phyloP scores from a whole-genome alignment of 2,113 vertebrate species.

The Rhadina sibilatrix region DNA sequence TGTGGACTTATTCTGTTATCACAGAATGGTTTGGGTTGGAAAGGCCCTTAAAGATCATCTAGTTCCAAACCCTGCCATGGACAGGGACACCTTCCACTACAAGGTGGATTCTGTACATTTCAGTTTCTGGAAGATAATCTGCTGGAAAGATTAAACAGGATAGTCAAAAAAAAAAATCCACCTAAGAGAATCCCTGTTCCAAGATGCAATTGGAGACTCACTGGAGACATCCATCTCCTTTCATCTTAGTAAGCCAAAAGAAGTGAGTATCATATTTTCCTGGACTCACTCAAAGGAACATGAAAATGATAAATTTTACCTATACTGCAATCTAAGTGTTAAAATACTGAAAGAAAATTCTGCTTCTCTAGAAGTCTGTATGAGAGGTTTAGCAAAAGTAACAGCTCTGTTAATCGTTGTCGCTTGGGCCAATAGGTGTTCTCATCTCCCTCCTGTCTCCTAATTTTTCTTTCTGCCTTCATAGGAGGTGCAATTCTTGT shows the following conservation, averaged over 20 bases:
- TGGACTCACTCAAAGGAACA: background rate
- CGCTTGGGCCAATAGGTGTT: background rate
- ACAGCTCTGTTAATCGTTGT: background rate
- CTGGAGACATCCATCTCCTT: background rate
- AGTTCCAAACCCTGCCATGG: background rate
- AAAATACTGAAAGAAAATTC: background rate
- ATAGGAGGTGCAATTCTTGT: background rate
- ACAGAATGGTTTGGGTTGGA: background rate
- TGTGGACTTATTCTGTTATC: background rate
- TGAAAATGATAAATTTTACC: background rate
- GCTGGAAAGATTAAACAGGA: background rate
- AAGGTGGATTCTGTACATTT: background rate
- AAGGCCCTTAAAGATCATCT: background rate
- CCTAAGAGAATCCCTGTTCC: background rate
- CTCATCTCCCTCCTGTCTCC: background rate
- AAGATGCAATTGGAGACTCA: background rate
- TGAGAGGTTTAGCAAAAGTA: background rate
- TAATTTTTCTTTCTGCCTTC: background rate
- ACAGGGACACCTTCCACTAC: background rate
- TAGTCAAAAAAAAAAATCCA: background rate
- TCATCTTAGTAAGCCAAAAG: background rate
- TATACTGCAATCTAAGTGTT: background rate
- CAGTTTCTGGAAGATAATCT: background rate
- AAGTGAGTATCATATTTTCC: background rate
- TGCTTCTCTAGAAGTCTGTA: background rate